Conservation (phyloP, 2,797 vertebrate species). For the Aeoliscus strigatus region DNA sequence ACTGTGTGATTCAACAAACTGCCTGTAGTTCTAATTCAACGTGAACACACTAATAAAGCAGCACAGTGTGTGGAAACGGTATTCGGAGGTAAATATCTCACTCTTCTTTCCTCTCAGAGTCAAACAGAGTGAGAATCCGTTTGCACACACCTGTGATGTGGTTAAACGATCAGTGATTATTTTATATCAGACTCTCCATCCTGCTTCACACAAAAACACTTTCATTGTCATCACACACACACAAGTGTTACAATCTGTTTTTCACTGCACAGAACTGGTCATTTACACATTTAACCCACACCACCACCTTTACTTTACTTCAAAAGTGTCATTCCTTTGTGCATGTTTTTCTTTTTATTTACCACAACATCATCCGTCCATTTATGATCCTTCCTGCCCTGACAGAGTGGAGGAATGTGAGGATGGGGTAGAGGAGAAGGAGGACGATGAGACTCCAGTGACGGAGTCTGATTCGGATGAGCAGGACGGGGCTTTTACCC, state of each 20-base stretch:
- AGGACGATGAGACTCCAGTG: conserved; percentile 61
- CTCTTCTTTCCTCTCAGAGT: no score
- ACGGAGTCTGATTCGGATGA: conserved; percentile 73
- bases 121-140: background rate
- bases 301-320: conserved; percentile 11
- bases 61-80: conserved; percentile 14
- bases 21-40: background rate
- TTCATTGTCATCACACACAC: no score
- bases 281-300: background rate
- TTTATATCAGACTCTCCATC: conserved; percentile 5
- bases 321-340: conserved; percentile 15
- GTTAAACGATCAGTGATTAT: background rate
- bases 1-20: conserved; percentile 29
- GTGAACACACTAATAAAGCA: conserved; percentile 23
- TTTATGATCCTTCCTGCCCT: conserved; percentile 20
- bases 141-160: background rate
- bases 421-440: conserved; percentile 42
- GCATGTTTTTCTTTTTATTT: conserved; percentile 33
- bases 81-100: conserved; percentile 1
- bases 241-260: background rate
- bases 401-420: conserved; percentile 71
- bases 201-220: conserved; percentile 22
- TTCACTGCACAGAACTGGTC: no score
- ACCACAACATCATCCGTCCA: conserved; percentile 7
- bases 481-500: conserved; percentile 54